These are phyloP conservation scores for Acestrorhynchus altus DNA, from an alignment of 2,797 vertebrate genomes.

Conservation along the genomic window DNA sequence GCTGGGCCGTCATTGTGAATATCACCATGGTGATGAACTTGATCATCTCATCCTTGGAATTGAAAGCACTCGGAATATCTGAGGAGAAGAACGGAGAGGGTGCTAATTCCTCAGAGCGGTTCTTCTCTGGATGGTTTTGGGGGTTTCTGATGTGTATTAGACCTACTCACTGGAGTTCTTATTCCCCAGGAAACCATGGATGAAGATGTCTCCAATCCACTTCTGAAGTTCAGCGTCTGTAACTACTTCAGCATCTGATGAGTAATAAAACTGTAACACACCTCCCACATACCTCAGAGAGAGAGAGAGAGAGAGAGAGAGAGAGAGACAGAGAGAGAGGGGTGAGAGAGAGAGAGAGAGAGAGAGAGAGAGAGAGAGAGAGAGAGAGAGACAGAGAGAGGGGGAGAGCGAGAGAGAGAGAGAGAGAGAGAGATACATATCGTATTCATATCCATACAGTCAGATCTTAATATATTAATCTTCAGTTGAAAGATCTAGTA, in stretches of 20 bases:
- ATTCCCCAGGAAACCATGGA: slow-evolving; percentile 26
- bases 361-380: neutral
- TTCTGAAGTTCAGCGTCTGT: slow-evolving; percentile 21
- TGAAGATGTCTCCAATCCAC: slow-evolving; percentile 65
- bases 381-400: neutral
- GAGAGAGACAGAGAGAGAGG: neutral
- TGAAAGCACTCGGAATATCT: slow-evolving; percentile 49
- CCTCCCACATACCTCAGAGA: slow-evolving; percentile 5
- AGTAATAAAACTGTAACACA: slow-evolving; percentile 12
- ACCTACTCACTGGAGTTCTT: slow-evolving; percentile 44
- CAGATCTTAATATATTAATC: no score
- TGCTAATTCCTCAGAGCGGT: no score
- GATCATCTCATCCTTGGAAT: slow-evolving; percentile 56
- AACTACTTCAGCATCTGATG: neutral
- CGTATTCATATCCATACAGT: no score
- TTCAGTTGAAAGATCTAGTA: no score
- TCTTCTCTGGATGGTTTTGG: no score
- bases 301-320: neutral
- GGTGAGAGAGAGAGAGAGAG: no score
- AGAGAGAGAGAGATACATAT: neutral
- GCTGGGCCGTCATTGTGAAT: slow-evolving; percentile 68
- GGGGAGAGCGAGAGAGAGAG: neutral
- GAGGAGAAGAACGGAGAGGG: neutral
- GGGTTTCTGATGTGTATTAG: slow-evolving; percentile 41
- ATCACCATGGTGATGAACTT: slow-evolving; percentile 73